Conservation (phyloP, 2,888 invertebrate genomes). For the Orchestes rusci region DNA sequence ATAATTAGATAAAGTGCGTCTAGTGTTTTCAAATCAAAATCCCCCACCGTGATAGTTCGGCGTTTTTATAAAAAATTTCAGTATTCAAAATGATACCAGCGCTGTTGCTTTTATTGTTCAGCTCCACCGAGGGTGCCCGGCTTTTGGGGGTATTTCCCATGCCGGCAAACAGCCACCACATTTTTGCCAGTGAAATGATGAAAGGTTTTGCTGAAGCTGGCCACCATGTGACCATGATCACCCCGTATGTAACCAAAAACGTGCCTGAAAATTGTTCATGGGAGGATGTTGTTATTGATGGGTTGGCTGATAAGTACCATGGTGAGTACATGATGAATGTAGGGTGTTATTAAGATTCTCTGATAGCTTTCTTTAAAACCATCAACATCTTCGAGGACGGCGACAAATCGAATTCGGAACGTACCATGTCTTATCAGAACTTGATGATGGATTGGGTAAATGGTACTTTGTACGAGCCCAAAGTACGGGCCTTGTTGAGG, state of each 20-base stretch:
- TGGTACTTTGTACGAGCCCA: slow-evolving; percentile 9
- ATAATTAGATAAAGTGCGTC: no score
- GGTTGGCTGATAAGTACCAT: slow-evolving; percentile 4
- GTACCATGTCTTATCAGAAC: neutral
- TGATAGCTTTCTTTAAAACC: neutral
- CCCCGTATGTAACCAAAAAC: slow-evolving; percentile 31
- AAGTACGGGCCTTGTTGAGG: slow-evolving; percentile 32
- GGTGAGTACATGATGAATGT: neutral
- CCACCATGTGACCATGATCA: slow-evolving; percentile 40
- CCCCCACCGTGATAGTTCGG: no score
- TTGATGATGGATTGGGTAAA: slow-evolving; percentile 9
- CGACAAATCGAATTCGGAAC: neutral
- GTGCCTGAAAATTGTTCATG: slow-evolving; percentile 42
- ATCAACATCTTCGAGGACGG: neutral
- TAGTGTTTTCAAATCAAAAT: no score
- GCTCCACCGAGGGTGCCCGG: no score
- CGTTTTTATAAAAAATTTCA: no score
- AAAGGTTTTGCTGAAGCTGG: slow-evolving; percentile 35
- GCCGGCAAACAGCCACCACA: slow-evolving; percentile 29
- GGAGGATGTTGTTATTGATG: slow-evolving; percentile 9
- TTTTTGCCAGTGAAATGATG: slow-evolving; percentile 27
- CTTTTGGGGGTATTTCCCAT: slow-evolving; percentile 31
- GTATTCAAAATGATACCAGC: no score
- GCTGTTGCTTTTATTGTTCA: no score
- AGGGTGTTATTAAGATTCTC: neutral